phyloP scores from a whole-genome alignment of 2,113 vertebrate species.

The Tupaia tana region DNA sequence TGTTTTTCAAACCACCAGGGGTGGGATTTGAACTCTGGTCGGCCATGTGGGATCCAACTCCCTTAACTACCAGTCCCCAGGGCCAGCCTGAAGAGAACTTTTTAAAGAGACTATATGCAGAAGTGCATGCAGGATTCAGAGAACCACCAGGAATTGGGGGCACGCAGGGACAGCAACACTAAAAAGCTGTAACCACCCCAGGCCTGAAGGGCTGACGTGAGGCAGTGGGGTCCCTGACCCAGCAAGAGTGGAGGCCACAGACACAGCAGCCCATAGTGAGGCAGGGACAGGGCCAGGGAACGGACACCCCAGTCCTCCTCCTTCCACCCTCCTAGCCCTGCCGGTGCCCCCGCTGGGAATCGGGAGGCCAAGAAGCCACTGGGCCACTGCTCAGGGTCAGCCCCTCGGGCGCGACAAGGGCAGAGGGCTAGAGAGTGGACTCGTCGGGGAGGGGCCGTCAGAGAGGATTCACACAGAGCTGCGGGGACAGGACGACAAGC shows the following conservation, averaged over 20 bases:
- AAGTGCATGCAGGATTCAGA: background rate
- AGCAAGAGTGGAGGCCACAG: accelerated
- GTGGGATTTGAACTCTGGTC: no score
- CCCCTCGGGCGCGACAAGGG: background rate
- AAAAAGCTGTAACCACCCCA: background rate
- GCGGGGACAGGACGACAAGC: no score
- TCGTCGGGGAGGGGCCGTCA: no score
- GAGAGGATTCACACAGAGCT: no score
- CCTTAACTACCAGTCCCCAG: no score
- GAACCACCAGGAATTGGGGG: no score
- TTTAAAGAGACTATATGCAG: background rate
- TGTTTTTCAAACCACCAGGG: no score
- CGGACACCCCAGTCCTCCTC: background rate
- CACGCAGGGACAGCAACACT: background rate
- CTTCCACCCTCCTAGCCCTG: background rate
- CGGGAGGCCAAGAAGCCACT: background rate
- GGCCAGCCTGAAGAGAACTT: background rate
- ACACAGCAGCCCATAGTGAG: background rate
- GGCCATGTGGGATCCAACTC: no score
- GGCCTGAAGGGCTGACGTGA: background rate
- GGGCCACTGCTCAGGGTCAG: background rate
- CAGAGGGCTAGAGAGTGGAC: background rate
- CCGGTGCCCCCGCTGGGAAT: no score
- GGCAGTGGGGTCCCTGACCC: background rate
- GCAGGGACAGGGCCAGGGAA: background rate